These are phyloP conservation scores for Plecturocebus donacophilus DNA, from an alignment of 2,113 vertebrate genomes.

Conservation along the genomic window DNA sequence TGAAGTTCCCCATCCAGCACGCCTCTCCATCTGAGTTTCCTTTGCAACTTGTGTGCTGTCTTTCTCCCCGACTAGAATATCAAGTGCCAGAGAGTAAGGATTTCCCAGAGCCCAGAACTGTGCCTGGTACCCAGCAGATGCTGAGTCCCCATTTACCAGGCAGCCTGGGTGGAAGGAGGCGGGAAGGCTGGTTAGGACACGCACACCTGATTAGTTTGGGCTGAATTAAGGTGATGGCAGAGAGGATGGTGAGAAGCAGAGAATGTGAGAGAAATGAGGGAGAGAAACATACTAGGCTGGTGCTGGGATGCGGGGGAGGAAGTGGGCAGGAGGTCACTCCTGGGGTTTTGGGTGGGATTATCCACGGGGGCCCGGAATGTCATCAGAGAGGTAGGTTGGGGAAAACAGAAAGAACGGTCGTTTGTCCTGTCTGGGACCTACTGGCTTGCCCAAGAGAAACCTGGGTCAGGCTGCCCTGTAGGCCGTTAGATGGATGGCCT, in stretches of 20 bases:
- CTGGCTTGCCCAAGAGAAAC: neutral
- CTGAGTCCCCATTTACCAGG: neutral
- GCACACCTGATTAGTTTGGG: neutral
- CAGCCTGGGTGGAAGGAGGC: neutral
- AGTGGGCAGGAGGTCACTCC: fast-evolving
- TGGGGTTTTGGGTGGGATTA: no score
- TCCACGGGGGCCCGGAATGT: neutral
- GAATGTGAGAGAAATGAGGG: neutral
- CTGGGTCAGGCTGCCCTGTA: neutral
- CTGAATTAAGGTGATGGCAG: neutral
- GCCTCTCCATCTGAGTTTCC: neutral
- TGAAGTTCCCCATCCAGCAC: neutral
- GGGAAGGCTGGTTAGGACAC: neutral
- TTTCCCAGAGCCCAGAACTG: neutral
- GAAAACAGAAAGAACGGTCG: fast-evolving
- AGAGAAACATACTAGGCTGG: neutral
- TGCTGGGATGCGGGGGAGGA: fast-evolving
- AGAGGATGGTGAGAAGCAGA: neutral
- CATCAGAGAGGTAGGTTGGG: fast-evolving
- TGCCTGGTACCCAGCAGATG: neutral
- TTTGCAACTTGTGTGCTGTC: neutral
- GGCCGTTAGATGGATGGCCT: neutral
- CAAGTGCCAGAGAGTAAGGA: neutral
- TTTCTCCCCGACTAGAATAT: neutral
- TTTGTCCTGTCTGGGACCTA: no score